Evolutionary conservation across 2,797 vertebrate genomes (phyloP).

Genomic region (Mus spretus): DNA sequence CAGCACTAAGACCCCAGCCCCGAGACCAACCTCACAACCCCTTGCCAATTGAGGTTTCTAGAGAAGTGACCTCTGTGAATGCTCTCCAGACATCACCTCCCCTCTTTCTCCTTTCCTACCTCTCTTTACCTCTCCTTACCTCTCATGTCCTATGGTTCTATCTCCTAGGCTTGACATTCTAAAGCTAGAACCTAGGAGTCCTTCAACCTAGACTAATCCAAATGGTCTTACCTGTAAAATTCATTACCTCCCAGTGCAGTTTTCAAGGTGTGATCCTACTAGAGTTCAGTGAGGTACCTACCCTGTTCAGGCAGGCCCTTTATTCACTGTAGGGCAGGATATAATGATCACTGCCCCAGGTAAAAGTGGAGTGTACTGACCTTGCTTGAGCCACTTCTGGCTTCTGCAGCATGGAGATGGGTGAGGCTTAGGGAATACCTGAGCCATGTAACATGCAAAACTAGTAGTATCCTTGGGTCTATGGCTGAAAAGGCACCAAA

Average conservation of each 20-base stretch:
- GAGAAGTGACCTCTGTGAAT: too few species aligned
- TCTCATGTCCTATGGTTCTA: background rate
- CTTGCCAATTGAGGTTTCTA: too few species aligned
- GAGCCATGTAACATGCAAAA: background rate
- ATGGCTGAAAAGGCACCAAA: background rate
- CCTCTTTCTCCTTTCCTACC: background rate
- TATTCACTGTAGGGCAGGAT: background rate
- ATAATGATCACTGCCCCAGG: background rate
- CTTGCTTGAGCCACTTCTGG: background rate
- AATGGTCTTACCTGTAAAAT: background rate
- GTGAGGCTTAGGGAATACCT: background rate
- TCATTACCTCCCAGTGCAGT: background rate
- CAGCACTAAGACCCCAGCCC: background rate
- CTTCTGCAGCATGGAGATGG: rapidly evolving
- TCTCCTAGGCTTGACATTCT: too few species aligned
- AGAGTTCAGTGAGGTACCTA: background rate
- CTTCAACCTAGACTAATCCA: too few species aligned
- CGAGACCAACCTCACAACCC: rapidly evolving
- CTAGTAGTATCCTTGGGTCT: background rate
- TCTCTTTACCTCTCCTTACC: too few species aligned
- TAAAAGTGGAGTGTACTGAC: background rate
- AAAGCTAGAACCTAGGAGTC: too few species aligned
- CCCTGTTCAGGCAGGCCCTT: background rate
- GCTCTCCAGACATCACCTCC: rapidly evolving
- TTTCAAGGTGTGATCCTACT: background rate